A percentile compares a stretch with the other conserved stretches of the same genome.
These are phyloP conservation scores for Poecilia gillii DNA, from an alignment of 2,797 vertebrate genomes.

Conservation along the genomic window DNA sequence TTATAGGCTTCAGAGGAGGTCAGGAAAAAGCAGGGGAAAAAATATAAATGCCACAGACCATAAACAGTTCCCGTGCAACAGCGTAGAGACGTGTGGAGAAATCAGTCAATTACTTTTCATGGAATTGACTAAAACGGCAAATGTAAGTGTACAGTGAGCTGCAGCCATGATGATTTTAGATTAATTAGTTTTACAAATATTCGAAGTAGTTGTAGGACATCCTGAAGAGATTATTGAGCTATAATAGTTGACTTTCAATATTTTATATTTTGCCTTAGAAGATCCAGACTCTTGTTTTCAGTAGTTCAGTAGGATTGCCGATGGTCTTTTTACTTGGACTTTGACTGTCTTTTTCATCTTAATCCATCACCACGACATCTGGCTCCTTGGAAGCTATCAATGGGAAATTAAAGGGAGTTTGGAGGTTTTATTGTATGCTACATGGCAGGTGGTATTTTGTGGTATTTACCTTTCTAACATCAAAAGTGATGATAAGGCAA, in stretches of 20 bases:
- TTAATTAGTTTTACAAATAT: neutral
- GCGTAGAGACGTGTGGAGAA: slow-evolving; percentile 11
- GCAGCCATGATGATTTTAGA: neutral
- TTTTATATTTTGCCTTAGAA: neutral
- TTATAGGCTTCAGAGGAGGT: slow-evolving; percentile 39
- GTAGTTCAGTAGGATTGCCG: neutral
- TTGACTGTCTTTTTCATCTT: neutral
- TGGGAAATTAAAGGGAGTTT: neutral
- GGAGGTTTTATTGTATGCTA: neutral
- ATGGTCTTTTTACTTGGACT: neutral
- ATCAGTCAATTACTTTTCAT: slow-evolving; percentile 6
- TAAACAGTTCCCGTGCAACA: slow-evolving; percentile 12
- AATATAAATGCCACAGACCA: slow-evolving; percentile 35
- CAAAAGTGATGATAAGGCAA: neutral
- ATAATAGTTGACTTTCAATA: neutral
- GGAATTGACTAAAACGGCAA: neutral
- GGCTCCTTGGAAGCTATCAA: neutral
- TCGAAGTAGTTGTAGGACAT: neutral
- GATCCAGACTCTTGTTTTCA: neutral
- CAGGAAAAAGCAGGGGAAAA: slow-evolving; percentile 34
- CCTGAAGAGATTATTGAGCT: neutral
- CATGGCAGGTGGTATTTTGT: neutral
- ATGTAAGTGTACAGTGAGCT: neutral
- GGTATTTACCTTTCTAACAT: neutral
- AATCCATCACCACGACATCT: neutral